phyloP scores from a whole-genome alignment of 2,888 invertebrate species.

The Tuberolachnus salignus region DNA sequence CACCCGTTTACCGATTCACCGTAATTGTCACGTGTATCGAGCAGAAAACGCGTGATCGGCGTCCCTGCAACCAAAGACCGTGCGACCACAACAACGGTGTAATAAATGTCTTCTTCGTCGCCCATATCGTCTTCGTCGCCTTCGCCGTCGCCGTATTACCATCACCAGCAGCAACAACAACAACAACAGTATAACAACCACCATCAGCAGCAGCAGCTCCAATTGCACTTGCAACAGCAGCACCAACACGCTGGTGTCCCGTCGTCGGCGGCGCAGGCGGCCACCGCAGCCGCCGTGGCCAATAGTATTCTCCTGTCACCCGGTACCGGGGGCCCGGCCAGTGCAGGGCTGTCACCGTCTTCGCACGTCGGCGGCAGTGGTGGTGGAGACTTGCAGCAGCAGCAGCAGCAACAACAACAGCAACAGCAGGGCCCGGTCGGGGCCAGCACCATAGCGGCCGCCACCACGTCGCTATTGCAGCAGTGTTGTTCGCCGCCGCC shows the following conservation, averaged over 20 bases:
- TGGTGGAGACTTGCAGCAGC: slow-evolving; percentile 23
- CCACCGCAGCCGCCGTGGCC: slow-evolving; percentile 13
- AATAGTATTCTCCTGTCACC: slow-evolving; percentile 28
- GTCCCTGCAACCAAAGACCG: too few species aligned
- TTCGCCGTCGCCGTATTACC: slow-evolving; percentile 38
- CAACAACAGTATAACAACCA: slow-evolving; percentile 21
- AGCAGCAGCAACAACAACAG: slow-evolving; percentile 27
- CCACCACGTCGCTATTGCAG: slow-evolving; percentile 5
- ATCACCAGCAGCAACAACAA: slow-evolving; percentile 24
- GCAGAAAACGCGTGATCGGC: too few species aligned
- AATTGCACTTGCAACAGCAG: slow-evolving; percentile 18
- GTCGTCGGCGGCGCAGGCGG: not conserved
- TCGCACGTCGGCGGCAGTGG: not conserved
- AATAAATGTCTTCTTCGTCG: slow-evolving; percentile 48
- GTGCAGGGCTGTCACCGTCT: not conserved
- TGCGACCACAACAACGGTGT: not conserved
- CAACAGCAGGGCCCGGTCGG: slow-evolving; percentile 3
- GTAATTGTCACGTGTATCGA: too few species aligned
- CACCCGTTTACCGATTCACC: too few species aligned
- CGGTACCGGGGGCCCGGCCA: not conserved
- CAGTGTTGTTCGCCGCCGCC: slow-evolving; percentile 33
- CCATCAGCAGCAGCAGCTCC: slow-evolving; percentile 1
- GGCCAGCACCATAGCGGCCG: not conserved
- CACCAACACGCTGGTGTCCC: slow-evolving; percentile 22
- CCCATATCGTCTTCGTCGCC: slow-evolving; percentile 48